These are phyloP conservation scores for Crioceris asparagi DNA, from an alignment of 2,888 invertebrate genomes.

Conservation along the genomic window DNA sequence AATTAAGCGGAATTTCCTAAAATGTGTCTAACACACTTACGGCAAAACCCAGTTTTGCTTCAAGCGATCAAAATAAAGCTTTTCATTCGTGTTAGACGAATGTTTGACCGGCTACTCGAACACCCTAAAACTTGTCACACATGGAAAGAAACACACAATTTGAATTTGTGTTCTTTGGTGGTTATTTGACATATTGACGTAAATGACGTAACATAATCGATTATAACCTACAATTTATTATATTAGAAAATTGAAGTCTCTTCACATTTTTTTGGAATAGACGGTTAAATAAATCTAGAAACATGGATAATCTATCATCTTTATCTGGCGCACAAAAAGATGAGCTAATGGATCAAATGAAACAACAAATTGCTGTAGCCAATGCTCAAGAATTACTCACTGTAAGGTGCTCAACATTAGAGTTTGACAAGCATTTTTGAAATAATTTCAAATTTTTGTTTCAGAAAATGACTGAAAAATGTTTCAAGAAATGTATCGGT, in stretches of 20 bases:
- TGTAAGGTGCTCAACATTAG: constrained; percentile 38
- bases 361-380: constrained; percentile 89
- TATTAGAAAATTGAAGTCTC: background rate
- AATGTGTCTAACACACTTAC: no score
- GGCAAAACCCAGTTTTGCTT: no score
- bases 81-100: no score
- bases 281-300: constrained; percentile 1
- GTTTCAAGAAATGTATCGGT: constrained; percentile 86
- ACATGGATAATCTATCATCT: constrained; percentile 30
- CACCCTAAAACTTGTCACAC: no score
- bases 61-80: no score
- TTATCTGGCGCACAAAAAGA: constrained; percentile 64
- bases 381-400: constrained; percentile 87
- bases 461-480: constrained; percentile 94
- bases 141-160: no score
- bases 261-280: background rate
- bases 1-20: no score
- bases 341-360: constrained; percentile 87
- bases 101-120: no score
- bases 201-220: no score
- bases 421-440: constrained; percentile 4
- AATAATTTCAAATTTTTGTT: constrained; percentile 28
- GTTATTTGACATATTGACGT: no score
- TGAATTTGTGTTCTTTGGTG: no score
- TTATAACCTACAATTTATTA: no score